These are phyloP conservation scores for Magallana gigas DNA, from an alignment of 1,140 invertebrate species.

Conservation along the genomic window DNA sequence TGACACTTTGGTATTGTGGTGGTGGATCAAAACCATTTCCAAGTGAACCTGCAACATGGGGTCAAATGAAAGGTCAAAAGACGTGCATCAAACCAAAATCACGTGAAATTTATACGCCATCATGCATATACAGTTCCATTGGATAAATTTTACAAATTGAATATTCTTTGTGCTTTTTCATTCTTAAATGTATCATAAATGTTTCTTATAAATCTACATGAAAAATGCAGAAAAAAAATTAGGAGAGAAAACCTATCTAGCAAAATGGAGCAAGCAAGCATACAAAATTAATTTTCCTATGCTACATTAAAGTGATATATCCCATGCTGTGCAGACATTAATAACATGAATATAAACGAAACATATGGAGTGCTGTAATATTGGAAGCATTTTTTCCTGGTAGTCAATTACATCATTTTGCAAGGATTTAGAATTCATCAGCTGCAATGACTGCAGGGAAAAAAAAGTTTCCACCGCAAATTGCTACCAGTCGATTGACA, in stretches of 20 bases:
- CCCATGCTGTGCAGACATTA: conserved; percentile 32
- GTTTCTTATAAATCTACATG: conserved; percentile 3
- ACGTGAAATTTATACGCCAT: conserved; percentile 20
- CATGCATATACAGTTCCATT: conserved; percentile 31
- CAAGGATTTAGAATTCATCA: conserved; percentile 2
- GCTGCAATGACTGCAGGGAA: neutral
- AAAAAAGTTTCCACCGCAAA: conserved; percentile 9
- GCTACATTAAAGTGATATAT: conserved; percentile 20
- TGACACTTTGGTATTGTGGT: conserved; percentile 36
- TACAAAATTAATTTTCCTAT: conserved; percentile 34
- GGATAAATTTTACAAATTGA: conserved; percentile 11
- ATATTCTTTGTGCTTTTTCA: neutral
- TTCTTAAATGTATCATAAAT: conserved; percentile 5
- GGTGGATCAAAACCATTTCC: conserved; percentile 60
- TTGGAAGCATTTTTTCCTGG: neutral
- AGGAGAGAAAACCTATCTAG: neutral
- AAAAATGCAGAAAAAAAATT: neutral
- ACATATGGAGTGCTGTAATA: conserved; percentile 1
- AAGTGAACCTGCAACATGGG: conserved; percentile 56
- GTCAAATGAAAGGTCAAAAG: conserved; percentile 35
- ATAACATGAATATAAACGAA: conserved; percentile 20
- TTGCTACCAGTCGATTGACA: neutral
- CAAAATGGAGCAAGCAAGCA: conserved; percentile 8
- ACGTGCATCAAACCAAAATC: conserved; percentile 37
- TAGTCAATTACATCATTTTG: conserved; percentile 25